Evolutionary conservation across 2,888 invertebrate genomes (phyloP), one percentile per base, ranked within the genome.

Genomic region (Coronaproctus castanopsis): DNA sequence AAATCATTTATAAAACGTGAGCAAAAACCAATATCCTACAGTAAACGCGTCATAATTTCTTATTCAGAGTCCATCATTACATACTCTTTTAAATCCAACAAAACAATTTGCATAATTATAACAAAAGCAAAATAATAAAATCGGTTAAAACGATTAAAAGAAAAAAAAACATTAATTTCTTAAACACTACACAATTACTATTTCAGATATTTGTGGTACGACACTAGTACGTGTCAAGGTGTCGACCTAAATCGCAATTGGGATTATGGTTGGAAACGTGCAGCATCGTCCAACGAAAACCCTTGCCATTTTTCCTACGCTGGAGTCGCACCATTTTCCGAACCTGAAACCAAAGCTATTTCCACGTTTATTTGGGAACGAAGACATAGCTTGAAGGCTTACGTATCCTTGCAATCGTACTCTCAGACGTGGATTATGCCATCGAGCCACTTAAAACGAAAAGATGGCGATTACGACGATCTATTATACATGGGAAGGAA

Each of bases 181-280:
- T n/a, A n/a, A n/a, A n/a, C n/a, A n/a, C n/a, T n/a, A n/a, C n/a
- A n/a, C n/a, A n/a, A n/a, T 53, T 57, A 20, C 51, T 57, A 57
- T 60, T 60, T 22, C 56, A 67, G 67, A 55, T 63, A 66, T 36
- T 65, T 67, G 57, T 66, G 65, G 66, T 58, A 58, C 3, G 60
- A 57, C 19, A 61, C 57, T 2, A 61, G 80, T 14, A 72, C 73
- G 23, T 87, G 88, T 66, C 73, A 79, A 0, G 89, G 89, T 1
- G 82, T 83, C 0, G 89, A 89, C 71, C 77, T 89, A 1, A 89
- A 89, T 69, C 79, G 92, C 63, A 92, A 92, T 71, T 92, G 87
- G 69, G 87, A 87, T 62, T 85, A 83, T 66, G 81, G 85, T 57
- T 92, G 89, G 89, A 88, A 85, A 54, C 66, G 65, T 62, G 84